Evolutionary conservation across 1,140 invertebrate species (phyloP), one percentile per base, ranked within the genome.

Genomic region (Drosophila pallidifrons): DNA sequence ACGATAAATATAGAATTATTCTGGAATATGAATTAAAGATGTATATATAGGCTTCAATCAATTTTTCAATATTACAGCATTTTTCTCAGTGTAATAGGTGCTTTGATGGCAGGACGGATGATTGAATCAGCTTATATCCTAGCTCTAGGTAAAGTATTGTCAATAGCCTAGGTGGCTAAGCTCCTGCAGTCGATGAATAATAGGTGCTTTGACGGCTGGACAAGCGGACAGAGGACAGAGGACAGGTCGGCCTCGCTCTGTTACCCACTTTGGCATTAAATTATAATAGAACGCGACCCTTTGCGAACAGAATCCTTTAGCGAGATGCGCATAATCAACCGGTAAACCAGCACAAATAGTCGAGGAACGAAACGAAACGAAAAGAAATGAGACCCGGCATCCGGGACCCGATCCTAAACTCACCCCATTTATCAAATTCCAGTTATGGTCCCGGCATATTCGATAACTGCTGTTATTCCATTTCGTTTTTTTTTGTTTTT

Each of bases 271-370:
- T 13, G 41, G 41, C n/a, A 43, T 43, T 43, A 43, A 13, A 43
- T 3, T 43, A n/a, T 43, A 43, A 43, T 13, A 3, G 7, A 8
- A 10, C 7, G 6, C 35, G 35, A 43, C 41, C 41, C 41, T 43
- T 13, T 5, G 41, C 11, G 7, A 43, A n/a, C 11, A 38, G 38
- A 58, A 25, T 25, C 38, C 16, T 73, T 78, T 13, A 47, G 66
- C 61, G 49, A 81, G 67, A 73, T 70, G 65, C 68, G 79, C 79
- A 88, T 82, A 82, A 87, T 87, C 76, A 82, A 74, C 65, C 82
- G 66, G 61, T 72, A 88, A 88, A 87, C 80, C 83, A 87, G 79
- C 61, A 52, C 82, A 55, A 87, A 86, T 86, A 74, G 57, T 38
- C 7, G 5, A 38, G 49, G 54, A 49, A 58, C 45, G 59, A 20